Conservation (phyloP, 2,888 invertebrate species). For the Eucera pruinosa region DNA sequence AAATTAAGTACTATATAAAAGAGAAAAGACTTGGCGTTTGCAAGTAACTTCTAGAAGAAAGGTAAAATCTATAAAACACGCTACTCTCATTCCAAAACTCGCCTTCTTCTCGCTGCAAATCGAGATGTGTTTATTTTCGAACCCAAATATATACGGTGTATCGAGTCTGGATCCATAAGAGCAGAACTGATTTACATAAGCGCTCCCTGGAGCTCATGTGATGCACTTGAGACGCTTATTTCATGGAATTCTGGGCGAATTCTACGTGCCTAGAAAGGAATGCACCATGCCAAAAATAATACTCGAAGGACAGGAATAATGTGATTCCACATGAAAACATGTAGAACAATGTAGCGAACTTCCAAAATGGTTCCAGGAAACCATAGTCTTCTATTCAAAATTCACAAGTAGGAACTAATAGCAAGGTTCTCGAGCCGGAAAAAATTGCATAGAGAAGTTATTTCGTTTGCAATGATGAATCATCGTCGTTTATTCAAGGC, state of each 20-base stretch:
- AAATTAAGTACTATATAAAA: too few relatives aligned
- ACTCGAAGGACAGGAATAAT: constrained; percentile 5
- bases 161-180: constrained; percentile 21
- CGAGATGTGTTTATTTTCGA: constrained; percentile 19
- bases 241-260: constrained; percentile 21
- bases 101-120: constrained; percentile 3
- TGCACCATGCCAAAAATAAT: constrained; percentile 18
- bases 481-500: constrained; percentile 34
- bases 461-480: constrained; percentile 43
- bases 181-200: constrained; percentile 27
- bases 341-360: background rate
- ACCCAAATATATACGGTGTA: constrained; percentile 7
- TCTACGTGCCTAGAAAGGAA: constrained; percentile 32
- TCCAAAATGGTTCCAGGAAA: background rate
- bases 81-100: background rate
- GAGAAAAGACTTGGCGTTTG: too few relatives aligned
- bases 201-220: background rate
- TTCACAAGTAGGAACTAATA: background rate
- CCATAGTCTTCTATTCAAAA: background rate
- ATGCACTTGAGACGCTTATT: background rate
- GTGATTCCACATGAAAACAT: background rate
- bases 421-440: background rate
- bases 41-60: background rate
- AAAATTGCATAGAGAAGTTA: background rate
- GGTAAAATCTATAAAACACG: background rate